Evolutionary conservation across 2,888 invertebrate species (phyloP).

Genomic region (Caenorhabditis sulstoni): DNA sequence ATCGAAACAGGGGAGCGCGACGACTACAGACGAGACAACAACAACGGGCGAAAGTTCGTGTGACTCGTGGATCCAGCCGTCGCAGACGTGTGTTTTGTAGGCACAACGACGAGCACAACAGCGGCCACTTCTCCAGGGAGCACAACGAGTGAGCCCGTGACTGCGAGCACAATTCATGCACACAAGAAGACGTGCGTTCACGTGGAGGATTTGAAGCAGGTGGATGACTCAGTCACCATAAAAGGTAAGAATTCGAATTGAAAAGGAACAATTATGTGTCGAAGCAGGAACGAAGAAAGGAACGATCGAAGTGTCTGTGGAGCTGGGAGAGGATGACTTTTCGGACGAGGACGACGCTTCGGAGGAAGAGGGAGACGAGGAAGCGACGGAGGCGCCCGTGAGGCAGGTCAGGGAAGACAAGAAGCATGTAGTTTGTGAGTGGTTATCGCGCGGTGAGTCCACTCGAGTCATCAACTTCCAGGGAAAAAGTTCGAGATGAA

Average conservation of each 20-base stretch:
- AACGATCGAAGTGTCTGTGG: conserved; percentile 53
- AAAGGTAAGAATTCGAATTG: conserved; percentile 15
- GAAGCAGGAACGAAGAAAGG: conserved; percentile 34
- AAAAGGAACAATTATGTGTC: background rate
- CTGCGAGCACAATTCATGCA: conserved; percentile 4
- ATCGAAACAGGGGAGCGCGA: conserved; percentile 4
- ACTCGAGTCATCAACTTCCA: conserved; percentile 43
- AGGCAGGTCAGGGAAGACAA: conserved; percentile 32
- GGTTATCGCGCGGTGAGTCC: background rate
- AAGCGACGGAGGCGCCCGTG: conserved; percentile 2
- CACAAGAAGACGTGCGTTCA: conserved; percentile 55
- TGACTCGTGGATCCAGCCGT: background rate
- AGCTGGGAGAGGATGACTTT: conserved; percentile 33
- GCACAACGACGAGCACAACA: conserved; percentile 15
- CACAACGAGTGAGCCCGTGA: background rate
- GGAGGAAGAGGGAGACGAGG: conserved; percentile 30
- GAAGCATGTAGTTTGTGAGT: conserved; percentile 36
- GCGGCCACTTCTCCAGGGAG: conserved; percentile 6
- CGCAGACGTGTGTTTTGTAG: conserved; percentile 27
- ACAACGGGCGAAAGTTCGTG: conserved; percentile 1
- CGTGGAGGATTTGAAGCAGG: conserved; percentile 32
- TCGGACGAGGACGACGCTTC: conserved; percentile 18
- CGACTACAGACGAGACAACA: conserved; percentile 10
- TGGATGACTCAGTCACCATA: conserved; percentile 28
- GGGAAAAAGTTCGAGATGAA: conserved; percentile 73